Evolutionary conservation across 2,888 invertebrate species (phyloP).

Genomic region (Parascotia fuliginaria): DNA sequence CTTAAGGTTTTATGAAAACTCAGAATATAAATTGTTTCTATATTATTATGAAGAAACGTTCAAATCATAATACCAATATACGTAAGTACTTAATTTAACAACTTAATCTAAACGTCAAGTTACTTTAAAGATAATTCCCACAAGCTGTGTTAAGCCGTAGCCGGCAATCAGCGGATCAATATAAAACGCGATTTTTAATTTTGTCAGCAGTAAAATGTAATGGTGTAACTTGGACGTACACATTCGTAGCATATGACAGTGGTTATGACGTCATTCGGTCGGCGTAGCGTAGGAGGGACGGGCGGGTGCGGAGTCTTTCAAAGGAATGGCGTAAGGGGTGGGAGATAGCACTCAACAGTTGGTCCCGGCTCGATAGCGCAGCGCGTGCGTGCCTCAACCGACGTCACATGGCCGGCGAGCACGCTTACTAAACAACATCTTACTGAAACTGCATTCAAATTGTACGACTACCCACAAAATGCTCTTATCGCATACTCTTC

Average conservation of each 20-base stretch:
- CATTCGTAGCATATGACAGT: constrained; percentile 55
- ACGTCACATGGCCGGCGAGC: constrained; percentile 64
- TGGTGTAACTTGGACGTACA: constrained; percentile 53
- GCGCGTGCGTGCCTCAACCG: constrained; percentile 71
- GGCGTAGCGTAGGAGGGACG: constrained; percentile 44
- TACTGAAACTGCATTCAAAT: constrained; percentile 31
- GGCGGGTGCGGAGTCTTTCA: constrained; percentile 47
- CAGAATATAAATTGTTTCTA: too few species aligned
- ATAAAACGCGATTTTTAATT: constrained; percentile 45
- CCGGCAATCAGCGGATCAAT: constrained; percentile 23
- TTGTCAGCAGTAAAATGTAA: constrained; percentile 51
- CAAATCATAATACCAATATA: neutral
- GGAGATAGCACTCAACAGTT: constrained; percentile 78
- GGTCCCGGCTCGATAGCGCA: constrained; percentile 75
- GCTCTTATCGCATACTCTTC: constrained; percentile 14
- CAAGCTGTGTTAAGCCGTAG: constrained; percentile 3
- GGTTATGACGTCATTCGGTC: constrained; percentile 67
- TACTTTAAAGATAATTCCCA: constrained; percentile 1
- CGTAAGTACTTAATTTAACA: neutral
- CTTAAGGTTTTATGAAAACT: too few species aligned
- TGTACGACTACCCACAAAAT: constrained; percentile 19
- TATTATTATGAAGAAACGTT: too few species aligned
- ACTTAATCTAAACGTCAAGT: neutral
- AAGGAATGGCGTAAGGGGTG: constrained; percentile 49
- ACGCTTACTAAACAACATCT: constrained; percentile 40